phyloP scores from a whole-genome alignment of 2,113 vertebrate genomes.

The Natator depressus region DNA sequence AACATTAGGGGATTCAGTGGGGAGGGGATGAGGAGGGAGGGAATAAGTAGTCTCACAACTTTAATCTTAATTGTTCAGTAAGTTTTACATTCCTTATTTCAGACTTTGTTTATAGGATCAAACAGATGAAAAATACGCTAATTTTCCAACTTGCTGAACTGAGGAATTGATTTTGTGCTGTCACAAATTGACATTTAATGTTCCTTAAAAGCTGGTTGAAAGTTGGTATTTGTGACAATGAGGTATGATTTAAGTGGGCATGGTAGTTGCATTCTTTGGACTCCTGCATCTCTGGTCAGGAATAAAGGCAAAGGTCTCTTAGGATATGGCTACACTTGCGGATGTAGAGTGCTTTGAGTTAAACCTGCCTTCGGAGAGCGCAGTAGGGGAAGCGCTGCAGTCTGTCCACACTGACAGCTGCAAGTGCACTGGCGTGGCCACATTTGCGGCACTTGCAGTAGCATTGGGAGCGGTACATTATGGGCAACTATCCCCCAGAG shows the following conservation, averaged over 20 bases:
- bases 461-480: no score
- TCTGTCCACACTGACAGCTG: no score
- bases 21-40: neutral
- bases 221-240: neutral
- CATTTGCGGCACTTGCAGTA: no score
- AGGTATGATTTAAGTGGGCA: accelerated
- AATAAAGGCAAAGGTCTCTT: neutral
- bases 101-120: neutral
- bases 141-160: neutral
- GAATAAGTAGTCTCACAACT: neutral
- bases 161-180: neutral
- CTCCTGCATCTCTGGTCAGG: neutral
- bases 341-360: no score
- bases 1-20: neutral
- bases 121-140: neutral
- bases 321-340: no score
- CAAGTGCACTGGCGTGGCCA: no score
- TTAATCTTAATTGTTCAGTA: neutral
- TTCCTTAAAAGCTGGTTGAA: neutral
- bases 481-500: no score
- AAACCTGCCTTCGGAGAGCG: no score
- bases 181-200: neutral
- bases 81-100: constrained; percentile 9
- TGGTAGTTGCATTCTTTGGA: neutral
- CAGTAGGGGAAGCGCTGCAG: no score